These are phyloP conservation scores for Antennarius maculatus DNA, from an alignment of 2,797 vertebrate species.

Conservation along the genomic window DNA sequence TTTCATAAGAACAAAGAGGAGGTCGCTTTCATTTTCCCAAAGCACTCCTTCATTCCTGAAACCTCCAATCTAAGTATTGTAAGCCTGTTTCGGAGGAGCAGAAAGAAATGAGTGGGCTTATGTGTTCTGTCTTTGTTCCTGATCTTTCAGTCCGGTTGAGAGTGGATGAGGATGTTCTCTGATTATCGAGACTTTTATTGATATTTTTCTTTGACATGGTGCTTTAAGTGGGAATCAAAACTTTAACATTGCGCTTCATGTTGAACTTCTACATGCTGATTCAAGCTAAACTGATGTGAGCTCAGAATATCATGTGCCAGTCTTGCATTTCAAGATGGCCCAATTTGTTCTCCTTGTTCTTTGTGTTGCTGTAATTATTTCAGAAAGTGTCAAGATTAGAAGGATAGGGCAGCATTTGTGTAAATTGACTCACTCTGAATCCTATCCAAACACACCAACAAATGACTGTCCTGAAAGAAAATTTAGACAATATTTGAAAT, in stretches of 20 bases:
- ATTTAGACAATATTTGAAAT: too few species aligned
- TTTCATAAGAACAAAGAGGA: slow-evolving; percentile 49
- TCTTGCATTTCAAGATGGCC: slow-evolving; percentile 23
- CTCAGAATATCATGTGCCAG: slow-evolving; percentile 30
- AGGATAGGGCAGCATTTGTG: slow-evolving; percentile 6
- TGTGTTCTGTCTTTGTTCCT: slow-evolving; percentile 24
- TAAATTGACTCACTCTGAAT: neutral
- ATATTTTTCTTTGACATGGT: neutral
- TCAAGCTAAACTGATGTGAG: slow-evolving; percentile 21
- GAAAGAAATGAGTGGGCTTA: slow-evolving; percentile 7
- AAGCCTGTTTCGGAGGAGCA: slow-evolving; percentile 6
- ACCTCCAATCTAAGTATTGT: slow-evolving; percentile 47
- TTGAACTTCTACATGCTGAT: slow-evolving; percentile 15
- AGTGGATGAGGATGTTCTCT: neutral
- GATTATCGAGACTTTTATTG: slow-evolving; percentile 27
- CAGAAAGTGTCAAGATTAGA: slow-evolving; percentile 2
- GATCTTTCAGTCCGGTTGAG: neutral
- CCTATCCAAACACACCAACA: neutral
- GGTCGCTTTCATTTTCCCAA: slow-evolving; percentile 65
- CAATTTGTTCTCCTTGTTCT: slow-evolving; percentile 16
- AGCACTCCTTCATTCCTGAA: slow-evolving; percentile 38
- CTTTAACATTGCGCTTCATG: neutral
- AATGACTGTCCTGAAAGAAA: neutral
- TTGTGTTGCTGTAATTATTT: neutral
- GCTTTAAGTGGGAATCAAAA: slow-evolving; percentile 6